Percentiles rank a stretch among this genome's conserved stretches.
Conservation (phyloP, 2,113 vertebrate genomes). For the Muntiacus reevesi region DNA sequence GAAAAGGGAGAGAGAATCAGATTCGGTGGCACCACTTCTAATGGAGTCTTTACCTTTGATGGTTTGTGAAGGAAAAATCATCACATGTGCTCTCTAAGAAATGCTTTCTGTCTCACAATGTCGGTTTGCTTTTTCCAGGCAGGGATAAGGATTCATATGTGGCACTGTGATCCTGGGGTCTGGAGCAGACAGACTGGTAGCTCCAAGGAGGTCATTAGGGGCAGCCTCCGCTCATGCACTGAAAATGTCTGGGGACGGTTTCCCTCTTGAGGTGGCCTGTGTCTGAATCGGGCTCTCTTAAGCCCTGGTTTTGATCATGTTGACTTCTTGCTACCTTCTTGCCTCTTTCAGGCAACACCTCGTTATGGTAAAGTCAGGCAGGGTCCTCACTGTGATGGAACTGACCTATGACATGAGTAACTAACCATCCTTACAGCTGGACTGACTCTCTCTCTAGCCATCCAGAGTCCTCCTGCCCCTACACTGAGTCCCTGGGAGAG, state of each 20-base stretch:
- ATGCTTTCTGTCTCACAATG: neutral
- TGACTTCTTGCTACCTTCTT: neutral
- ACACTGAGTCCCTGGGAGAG: neutral
- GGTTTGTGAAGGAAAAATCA: constrained; percentile 22
- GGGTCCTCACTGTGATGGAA: neutral
- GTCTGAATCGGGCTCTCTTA: neutral
- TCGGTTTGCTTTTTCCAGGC: neutral
- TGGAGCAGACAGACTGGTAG: neutral
- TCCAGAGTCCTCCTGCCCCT: neutral
- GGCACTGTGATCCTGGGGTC: neutral
- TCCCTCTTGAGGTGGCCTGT: neutral
- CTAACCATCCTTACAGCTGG: too few species aligned
- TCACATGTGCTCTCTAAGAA: neutral
- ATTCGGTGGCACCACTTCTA: constrained; percentile 12
- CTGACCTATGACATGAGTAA: neutral
- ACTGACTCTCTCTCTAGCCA: neutral
- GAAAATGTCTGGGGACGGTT: neutral
- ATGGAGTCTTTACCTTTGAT: constrained; percentile 34
- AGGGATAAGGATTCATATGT: neutral
- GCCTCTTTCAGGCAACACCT: neutral
- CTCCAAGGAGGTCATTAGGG: neutral
- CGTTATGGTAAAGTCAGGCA: neutral
- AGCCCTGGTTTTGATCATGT: neutral
- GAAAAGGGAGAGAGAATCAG: constrained; percentile 22
- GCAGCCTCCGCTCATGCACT: neutral